Evolutionary conservation across 2,113 vertebrate genomes (phyloP).

Genomic region (Ardeotis arabs): DNA sequence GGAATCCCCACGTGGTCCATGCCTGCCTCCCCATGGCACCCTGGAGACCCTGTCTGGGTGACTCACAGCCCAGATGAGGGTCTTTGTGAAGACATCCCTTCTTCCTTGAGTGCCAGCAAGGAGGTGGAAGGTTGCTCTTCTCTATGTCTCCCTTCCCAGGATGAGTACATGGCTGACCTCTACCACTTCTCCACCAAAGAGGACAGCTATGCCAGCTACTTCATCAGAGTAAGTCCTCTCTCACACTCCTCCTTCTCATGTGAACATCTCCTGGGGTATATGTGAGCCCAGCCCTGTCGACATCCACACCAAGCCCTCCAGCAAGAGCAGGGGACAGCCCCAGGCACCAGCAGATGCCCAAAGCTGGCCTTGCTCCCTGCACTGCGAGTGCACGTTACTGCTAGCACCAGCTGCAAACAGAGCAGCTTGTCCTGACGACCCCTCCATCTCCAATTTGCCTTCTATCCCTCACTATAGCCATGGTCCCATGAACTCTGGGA

Average conservation of each 20-base stretch:
- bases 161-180: slow-evolving; percentile 95
- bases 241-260: not conserved
- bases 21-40: not conserved
- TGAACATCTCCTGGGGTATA: not conserved
- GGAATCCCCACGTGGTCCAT: not conserved
- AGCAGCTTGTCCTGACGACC: not conserved
- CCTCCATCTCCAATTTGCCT: not conserved
- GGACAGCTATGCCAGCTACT: slow-evolving; percentile 91
- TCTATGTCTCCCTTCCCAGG: slow-evolving; percentile 73
- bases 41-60: not conserved
- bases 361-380: not conserved
- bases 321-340: not conserved
- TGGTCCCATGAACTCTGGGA: fast-evolving
- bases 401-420: not conserved
- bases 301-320: not conserved
- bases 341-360: not conserved
- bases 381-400: too few species aligned
- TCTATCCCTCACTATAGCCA: not conserved
- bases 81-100: not conserved
- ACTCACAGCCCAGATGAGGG: not conserved
- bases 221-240: slow-evolving; percentile 84
- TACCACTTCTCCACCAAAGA: slow-evolving; percentile 96
- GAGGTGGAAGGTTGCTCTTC: not conserved
- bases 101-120: not conserved
- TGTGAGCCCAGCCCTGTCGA: not conserved